Evolutionary conservation across 1,140 invertebrate genomes (phyloP).

Genomic region (Hyphantria cunea): DNA sequence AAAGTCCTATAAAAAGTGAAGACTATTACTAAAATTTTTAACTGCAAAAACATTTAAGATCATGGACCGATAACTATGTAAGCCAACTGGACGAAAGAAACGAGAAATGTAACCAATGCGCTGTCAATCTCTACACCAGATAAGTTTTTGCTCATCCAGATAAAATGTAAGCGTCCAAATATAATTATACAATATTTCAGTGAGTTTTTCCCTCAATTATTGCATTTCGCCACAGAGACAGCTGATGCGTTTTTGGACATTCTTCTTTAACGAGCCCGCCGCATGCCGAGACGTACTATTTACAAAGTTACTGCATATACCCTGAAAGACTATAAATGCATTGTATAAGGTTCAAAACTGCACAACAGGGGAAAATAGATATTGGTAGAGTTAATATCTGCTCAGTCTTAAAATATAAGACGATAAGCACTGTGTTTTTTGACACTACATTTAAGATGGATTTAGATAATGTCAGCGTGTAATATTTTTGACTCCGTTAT

Average conservation of each 20-base stretch:
- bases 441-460: neutral
- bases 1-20: too few relatives aligned
- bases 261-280: slow-evolving; percentile 49
- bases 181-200: slow-evolving; percentile 66
- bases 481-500: neutral
- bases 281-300: slow-evolving; percentile 37
- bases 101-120: slow-evolving; percentile 26
- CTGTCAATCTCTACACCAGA: slow-evolving; percentile 55
- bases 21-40: neutral
- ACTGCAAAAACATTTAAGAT: slow-evolving; percentile 7
- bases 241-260: slow-evolving; percentile 44
- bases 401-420: slow-evolving; percentile 3
- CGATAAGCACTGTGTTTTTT: neutral
- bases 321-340: neutral
- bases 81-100: slow-evolving; percentile 16
- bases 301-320: slow-evolving; percentile 30
- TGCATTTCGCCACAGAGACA: slow-evolving; percentile 49
- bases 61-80: slow-evolving; percentile 17
- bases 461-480: neutral
- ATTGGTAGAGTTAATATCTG: slow-evolving; percentile 4
- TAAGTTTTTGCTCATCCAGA: slow-evolving; percentile 47
- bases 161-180: slow-evolving; percentile 52
- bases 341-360: neutral
- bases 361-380: neutral
- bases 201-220: slow-evolving; percentile 66